A percentile compares a stretch with the other conserved stretches of the same genome.
Conservation (phyloP, 2,888 invertebrate species). For the Megamerina dolium region DNA sequence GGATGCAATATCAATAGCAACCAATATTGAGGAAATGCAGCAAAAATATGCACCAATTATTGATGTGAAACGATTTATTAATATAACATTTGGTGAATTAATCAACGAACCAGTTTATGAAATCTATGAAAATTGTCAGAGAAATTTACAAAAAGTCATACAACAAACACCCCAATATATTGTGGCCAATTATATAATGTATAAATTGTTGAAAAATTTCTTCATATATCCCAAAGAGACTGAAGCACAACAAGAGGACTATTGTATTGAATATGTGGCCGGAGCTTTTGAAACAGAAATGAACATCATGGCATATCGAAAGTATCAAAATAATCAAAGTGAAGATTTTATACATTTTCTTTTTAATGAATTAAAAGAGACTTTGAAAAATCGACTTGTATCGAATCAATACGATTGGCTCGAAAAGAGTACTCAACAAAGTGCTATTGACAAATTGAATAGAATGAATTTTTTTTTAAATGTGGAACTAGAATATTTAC, state of each 20-base stretch:
- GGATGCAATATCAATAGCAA: too few relatives aligned
- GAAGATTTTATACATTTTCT: conserved; percentile 32
- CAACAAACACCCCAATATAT: conserved; percentile 22
- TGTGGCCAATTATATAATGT: too few relatives aligned
- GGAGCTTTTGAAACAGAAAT: conserved; percentile 36
- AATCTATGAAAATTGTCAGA: conserved; percentile 26
- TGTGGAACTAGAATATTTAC: conserved; percentile 26
- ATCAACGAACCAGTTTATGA: conserved; percentile 30
- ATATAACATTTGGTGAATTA: conserved; percentile 27
- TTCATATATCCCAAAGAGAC: conserved; percentile 18
- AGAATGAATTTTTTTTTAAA: conserved; percentile 32
- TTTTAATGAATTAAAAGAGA: conserved; percentile 35
- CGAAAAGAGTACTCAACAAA: conserved; percentile 20
- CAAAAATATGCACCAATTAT: conserved; percentile 30
- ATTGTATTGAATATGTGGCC: conserved; percentile 29
- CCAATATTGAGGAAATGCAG: conserved; percentile 23
- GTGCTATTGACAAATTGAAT: conserved; percentile 31
- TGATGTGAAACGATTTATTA: conserved; percentile 30
- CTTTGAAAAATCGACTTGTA: conserved; percentile 27
- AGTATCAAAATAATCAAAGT: conserved; percentile 28
- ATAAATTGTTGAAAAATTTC: conserved; percentile 38
- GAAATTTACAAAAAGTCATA: conserved; percentile 28
- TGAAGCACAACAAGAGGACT: conserved; percentile 13
- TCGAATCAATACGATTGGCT: conserved; percentile 32
- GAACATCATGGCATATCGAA: conserved; percentile 40